phyloP scores from a whole-genome alignment of 2,113 vertebrate genomes.

The Talpa occidentalis region DNA sequence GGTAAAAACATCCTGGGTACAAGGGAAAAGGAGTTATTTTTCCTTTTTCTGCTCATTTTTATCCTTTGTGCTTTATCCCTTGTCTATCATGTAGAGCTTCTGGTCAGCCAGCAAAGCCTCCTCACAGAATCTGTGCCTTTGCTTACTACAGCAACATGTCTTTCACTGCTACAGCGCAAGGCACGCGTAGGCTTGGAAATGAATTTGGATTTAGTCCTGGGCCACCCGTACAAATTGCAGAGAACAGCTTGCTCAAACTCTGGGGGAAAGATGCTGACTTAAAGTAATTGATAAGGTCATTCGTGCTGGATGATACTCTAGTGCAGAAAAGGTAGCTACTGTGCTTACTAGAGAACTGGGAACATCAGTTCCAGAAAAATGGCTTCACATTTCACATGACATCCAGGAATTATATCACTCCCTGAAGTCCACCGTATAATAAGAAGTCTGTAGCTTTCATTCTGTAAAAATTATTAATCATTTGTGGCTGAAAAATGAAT shows the following conservation, averaged over 20 bases:
- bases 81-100: not conserved
- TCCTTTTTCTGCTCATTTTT: not conserved
- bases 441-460: conserved; percentile 86
- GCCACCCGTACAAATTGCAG: conserved; percentile 60
- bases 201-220: conserved; percentile 66
- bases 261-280: conserved; percentile 70
- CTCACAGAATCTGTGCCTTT: conserved; percentile 30
- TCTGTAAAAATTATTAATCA: conserved; percentile 89
- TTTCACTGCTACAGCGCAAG: conserved; percentile 54
- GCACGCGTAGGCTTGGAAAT: conserved; percentile 55
- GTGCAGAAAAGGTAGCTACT: conserved; percentile 63
- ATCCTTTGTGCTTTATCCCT: not conserved
- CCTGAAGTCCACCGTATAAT: conserved; percentile 79
- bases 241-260: conserved; percentile 63
- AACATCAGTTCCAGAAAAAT: conserved; percentile 85
- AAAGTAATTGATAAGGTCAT: conserved; percentile 80
- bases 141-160: conserved; percentile 32
- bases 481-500: conserved; percentile 88
- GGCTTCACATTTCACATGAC: conserved; percentile 83
- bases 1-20: not conserved
- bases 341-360: conserved; percentile 71
- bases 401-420: conserved; percentile 85
- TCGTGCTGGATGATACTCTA: conserved; percentile 67
- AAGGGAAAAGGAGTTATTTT: not conserved
- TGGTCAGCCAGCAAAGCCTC: conserved; percentile 51